Evolutionary conservation across 2,113 vertebrate genomes (phyloP).

Genomic region (Menura novaehollandiae): DNA sequence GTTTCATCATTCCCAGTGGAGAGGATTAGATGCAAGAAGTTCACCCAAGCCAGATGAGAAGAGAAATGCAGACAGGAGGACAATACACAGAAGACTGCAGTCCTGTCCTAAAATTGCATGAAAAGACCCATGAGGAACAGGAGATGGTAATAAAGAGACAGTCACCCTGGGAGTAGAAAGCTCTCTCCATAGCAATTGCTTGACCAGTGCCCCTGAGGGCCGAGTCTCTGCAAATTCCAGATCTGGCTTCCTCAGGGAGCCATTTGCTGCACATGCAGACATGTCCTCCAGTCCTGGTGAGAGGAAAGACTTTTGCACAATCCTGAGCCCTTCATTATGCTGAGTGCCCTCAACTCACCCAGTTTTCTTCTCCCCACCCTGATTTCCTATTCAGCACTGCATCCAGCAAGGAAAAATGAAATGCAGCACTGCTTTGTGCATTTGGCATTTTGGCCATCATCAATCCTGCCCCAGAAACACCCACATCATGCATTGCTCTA

Average conservation of each 20-base stretch:
- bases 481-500: accelerated
- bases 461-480: neutral
- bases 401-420: neutral
- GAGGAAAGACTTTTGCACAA: neutral
- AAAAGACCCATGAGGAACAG: neutral
- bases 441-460: neutral
- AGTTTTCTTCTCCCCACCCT: neutral
- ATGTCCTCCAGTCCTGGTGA: neutral
- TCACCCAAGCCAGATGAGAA: neutral
- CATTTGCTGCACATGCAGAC: neutral
- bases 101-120: neutral
- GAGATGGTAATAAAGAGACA: neutral
- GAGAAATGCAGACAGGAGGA: neutral
- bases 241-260: neutral
- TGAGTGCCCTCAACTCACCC: neutral
- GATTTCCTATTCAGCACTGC: neutral
- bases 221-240: neutral
- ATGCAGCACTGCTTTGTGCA: neutral
- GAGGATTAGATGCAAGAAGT: neutral
- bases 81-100: neutral
- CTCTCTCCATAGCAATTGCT: neutral
- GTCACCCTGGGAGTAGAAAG: neutral
- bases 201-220: neutral
- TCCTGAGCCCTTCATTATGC: neutral
- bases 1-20: neutral